phyloP scores from a whole-genome alignment of 2,797 vertebrate genomes.

The Sebastolobus alascanus region DNA sequence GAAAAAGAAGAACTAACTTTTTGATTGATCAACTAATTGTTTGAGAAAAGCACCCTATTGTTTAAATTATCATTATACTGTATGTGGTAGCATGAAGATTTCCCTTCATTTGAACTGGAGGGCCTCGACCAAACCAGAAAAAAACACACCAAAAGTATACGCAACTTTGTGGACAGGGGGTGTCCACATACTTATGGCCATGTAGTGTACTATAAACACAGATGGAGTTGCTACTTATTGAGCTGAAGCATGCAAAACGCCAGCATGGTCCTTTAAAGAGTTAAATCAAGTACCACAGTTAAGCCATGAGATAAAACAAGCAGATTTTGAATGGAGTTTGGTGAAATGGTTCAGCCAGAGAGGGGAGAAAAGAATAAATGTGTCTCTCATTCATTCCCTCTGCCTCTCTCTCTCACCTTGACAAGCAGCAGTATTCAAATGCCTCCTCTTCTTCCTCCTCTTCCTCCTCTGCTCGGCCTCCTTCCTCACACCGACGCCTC shows the following conservation, averaged over 20 bases:
- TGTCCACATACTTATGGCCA: neutral
- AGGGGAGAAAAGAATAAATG: neutral
- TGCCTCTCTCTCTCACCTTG: conserved; percentile 50
- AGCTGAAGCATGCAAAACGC: neutral
- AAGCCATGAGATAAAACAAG: neutral
- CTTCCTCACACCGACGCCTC: conserved; percentile 37
- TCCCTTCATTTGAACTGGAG: neutral
- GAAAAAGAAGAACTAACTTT: neutral
- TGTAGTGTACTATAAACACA: neutral
- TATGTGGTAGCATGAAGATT: neutral
- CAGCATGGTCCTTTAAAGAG: neutral
- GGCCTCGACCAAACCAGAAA: neutral
- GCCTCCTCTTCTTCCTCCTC: conserved; percentile 21
- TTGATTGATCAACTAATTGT: neutral
- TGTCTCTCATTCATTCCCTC: neutral
- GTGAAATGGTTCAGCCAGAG: neutral
- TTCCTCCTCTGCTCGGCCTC: conserved; percentile 23
- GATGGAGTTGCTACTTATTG: neutral
- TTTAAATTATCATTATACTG: neutral
- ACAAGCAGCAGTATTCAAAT: conserved; percentile 36
- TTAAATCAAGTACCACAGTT: neutral
- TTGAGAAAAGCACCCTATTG: neutral
- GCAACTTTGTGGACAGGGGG: neutral
- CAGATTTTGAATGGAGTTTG: conserved; percentile 31
- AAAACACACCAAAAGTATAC: neutral